Conservation (phyloP, 2,797 vertebrate species). For the Sandelia bainsii region DNA sequence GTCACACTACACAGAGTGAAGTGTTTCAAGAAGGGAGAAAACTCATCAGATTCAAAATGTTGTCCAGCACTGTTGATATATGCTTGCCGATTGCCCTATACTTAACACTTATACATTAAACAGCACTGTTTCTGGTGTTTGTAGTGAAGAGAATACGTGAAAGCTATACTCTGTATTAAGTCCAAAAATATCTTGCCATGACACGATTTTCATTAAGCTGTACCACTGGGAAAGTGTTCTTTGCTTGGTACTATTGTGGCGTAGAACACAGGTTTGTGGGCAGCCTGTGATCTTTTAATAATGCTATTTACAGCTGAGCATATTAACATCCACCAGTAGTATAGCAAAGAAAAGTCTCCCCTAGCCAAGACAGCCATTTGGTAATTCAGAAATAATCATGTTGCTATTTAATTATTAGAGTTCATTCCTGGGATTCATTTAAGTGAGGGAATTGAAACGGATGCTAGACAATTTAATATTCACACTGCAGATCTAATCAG, state of each 20-base stretch:
- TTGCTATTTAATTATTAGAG: background rate
- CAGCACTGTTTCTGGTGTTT: background rate
- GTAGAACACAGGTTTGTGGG: conserved; percentile 44
- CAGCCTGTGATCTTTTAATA: conserved; percentile 39
- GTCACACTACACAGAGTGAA: background rate
- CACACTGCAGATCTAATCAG: conserved; percentile 3
- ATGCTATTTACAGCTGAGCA: conserved; percentile 28
- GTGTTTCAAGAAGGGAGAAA: background rate
- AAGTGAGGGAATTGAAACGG: background rate
- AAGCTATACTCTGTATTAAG: background rate
- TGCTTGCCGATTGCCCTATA: no score
- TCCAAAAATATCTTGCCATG: conserved; percentile 9
- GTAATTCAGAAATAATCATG: conserved; percentile 4
- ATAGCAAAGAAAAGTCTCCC: background rate
- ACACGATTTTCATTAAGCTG: background rate
- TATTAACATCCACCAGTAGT: background rate
- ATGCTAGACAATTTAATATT: background rate
- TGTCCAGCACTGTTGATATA: background rate
- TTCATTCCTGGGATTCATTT: background rate
- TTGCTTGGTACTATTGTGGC: conserved; percentile 14
- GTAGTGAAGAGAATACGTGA: background rate
- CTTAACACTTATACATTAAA: background rate
- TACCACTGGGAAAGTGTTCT: conserved; percentile 4
- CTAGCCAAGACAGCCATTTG: background rate
- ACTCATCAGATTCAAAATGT: background rate